Evolutionary conservation across 1,140 invertebrate genomes (phyloP), one percentile per base, ranked within the genome.

Genomic region (Phymastichus coffea): DNA sequence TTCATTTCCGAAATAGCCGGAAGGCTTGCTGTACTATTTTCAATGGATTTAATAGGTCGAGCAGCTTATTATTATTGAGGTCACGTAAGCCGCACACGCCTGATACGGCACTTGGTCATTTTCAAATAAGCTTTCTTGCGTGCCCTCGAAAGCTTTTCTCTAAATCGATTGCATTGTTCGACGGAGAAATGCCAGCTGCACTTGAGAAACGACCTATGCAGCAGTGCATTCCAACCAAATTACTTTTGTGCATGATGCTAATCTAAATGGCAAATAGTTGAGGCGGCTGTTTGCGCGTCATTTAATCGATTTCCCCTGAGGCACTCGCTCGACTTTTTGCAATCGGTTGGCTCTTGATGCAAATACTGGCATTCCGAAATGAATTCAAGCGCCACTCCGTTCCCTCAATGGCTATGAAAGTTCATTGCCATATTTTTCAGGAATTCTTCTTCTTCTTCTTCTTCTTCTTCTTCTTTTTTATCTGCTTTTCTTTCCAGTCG

Each of bases 241-340:
- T 60, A 54, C 57, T 60, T 54, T 47, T 40, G 51, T 25, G 33
- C 48, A n/a, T n/a, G 40, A 60, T 60, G 43, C 43, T 54, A 54
- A 60, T 60, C 48, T 60, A 51, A 54, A 54, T 48, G 57, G 57
- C 41, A 60, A 60, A 54, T 60, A 54, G n/a, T 60, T 48, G 41
- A 38, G 7, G 22, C 37, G 44, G 46, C n/a, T 58, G 33, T 58
- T 58, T 51, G 47, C 17, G 47, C 19, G 43, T 43, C 38, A 10
- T 12, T 35, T 43, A 41, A 35, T 28, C 20, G 38, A 28, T 33
- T 54, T 43, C 22, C 12, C 15, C 22, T 12, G 40, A 35, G 41
- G 20, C 4, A 12, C 23, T 47, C n/a, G 15, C 14, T 19, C 9
- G 22, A 26, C n/a, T n/a, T n/a, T n/a, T n/a, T n/a, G n/a, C n/a